Evolutionary conservation across 2,113 vertebrate species (phyloP), one percentile per base, ranked within the genome.

Genomic region (Papio anubis): DNA sequence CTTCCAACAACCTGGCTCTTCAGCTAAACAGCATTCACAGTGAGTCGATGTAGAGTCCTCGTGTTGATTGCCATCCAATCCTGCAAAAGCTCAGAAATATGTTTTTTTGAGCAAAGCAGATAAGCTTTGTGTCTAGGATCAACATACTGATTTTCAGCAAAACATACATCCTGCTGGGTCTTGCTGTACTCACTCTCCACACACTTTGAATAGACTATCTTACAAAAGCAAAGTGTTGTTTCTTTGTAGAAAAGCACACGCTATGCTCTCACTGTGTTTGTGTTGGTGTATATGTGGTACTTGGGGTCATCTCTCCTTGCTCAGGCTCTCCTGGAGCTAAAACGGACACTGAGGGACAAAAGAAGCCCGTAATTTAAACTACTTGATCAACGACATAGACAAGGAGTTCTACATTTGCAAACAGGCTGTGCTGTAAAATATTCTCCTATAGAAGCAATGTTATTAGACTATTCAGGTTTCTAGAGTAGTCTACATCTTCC

Each of bases 61-160:
- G 8, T 35, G 57, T 23, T 93, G 84, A 70, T 35, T 88, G 52
- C 32, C n/a, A 80, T 80, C 40, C 75, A 92, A 48, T 61, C 88
- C n/a, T 89, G 72, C 50, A 96, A 93, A 94, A 96, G 59, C 61
- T 72, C 73, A 92, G 48, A 97, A 97, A 61, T 88, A 70, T 59
- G 78, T 80, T 83, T 93, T 92, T 88, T 84, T 95, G 40, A 97
- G 76, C 40, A 96, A 93, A 92, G 40, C 40, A 92, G 89, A 89
- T 92, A 93, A 95, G 61, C 30, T 90, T 81, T 95, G 75, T 86
- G 40, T 90, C 43, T 96, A 84, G 82, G 68, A 95, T 94, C 76
- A 96, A 93, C 80, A 94, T 32, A 45, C 20, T 93, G 50, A 93
- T 85, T 96, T 80, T 97, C 64, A 91, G 18, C 78, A 97, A 96